A percentile compares a stretch with the other conserved stretches of the same genome.
These are phyloP conservation scores for Baryphthengus martii DNA, from an alignment of 2,113 vertebrate species.

Conservation along the genomic window DNA sequence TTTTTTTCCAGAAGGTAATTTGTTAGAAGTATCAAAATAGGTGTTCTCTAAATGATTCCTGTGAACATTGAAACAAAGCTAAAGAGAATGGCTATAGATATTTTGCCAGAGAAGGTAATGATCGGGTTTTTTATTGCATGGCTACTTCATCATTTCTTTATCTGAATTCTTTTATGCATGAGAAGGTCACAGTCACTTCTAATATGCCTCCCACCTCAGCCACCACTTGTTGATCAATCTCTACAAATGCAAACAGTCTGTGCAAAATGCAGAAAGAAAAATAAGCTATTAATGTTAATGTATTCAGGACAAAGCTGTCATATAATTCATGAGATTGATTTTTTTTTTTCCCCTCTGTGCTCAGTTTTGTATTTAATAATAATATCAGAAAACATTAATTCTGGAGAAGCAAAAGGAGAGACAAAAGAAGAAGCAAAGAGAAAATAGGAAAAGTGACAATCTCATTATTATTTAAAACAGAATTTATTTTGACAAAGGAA, in stretches of 20 bases:
- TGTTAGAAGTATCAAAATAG: neutral
- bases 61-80: neutral
- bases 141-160: neutral
- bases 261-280: neutral
- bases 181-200: neutral
- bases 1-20: neutral
- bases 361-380: slow-evolving; percentile 5
- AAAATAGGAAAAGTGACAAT: slow-evolving; percentile 9
- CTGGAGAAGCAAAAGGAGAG: neutral
- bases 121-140: neutral
- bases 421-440: neutral
- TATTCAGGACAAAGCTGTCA: neutral
- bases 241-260: neutral
- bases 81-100: too few relatives aligned
- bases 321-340: neutral
- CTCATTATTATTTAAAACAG: slow-evolving; percentile 28
- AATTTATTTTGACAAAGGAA: neutral
- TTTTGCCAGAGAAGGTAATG: neutral
- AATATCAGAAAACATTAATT: slow-evolving; percentile 17
- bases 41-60: neutral
- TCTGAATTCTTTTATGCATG: neutral
- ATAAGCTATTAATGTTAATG: neutral
- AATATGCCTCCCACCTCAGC: rapidly evolving
- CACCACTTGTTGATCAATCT: neutral
- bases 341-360: neutral